Base-by-base conservation (phyloP, 2,888 invertebrate genomes). In the Drosophila prostipennis region DNA sequence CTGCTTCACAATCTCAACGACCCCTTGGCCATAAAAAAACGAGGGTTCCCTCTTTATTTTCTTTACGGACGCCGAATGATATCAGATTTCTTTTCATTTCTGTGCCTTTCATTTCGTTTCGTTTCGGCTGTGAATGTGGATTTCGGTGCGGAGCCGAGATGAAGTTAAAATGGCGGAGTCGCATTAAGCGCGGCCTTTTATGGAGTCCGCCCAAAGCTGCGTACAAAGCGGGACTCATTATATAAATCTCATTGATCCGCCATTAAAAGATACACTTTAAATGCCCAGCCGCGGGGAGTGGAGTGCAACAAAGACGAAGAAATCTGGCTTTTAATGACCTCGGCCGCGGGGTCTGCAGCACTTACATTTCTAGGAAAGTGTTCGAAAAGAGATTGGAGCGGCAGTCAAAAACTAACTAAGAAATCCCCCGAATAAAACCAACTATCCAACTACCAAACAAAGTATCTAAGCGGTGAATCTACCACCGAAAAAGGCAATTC, bases 221-320 rank as follows among this genome's bases (percentile, higher is more conserved):
- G 67, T 67, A 65, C 67, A 65, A 65, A 54, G 67, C 60, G 75
- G 45, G 60, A 54, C 83, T 79, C 76, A 79, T 84, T 80, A 78
- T 85, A 85, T 76, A 76, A 84, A 80, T 82, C 83, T 82, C 80
- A 81, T 77, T 80, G 84, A 88, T 76, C 83, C 71, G 73, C 72
- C 87, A 85, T 89, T 77, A 89, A 87, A 83, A 78, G 69, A 65
- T 54, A 58, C 57, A 58, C 73, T 64, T 63, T 74, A 72, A 82
- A 75, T 49, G 72, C 45, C 13, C 16, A 42, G 53, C 48, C 19
- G 23, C 14, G 74, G 67, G 64, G 45, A 71, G 40, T 60, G 52
- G 45, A 71, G 40, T 60, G 52, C 49, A 57, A 58, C 59, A 63
- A 55, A 53, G 57, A 57, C 48, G 63, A 43, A 23, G 63, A 43